Conservation (phyloP, 2,888 invertebrate genomes). For the Euzetes globulus region DNA sequence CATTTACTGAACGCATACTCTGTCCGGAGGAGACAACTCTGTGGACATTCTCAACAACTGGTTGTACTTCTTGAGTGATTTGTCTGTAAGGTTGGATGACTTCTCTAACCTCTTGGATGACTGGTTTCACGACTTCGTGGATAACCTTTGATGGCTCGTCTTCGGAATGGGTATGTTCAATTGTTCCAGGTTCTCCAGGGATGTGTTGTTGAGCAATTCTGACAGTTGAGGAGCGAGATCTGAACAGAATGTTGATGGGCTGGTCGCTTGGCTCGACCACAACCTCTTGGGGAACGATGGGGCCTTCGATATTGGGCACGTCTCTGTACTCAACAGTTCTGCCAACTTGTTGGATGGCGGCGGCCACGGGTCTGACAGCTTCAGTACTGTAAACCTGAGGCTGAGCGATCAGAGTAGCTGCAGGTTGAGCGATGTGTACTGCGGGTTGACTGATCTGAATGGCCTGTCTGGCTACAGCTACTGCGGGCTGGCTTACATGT, state of each 20-base stretch:
- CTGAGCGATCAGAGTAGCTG: background rate
- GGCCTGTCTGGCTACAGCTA: background rate
- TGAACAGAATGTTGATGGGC: constrained; percentile 33
- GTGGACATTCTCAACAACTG: constrained; percentile 26
- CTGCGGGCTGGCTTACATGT: background rate
- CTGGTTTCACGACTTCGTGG: constrained; percentile 30
- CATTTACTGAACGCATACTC: constrained; percentile 13
- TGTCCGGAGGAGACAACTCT: constrained; percentile 26
- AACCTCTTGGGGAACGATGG: constrained; percentile 24
- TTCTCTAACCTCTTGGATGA: constrained; percentile 30
- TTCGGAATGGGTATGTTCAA: background rate
- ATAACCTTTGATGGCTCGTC: constrained; percentile 30
- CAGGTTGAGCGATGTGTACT: background rate
- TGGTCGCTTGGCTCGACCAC: constrained; percentile 32
- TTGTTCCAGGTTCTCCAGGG: background rate
- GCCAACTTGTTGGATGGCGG: constrained; percentile 32
- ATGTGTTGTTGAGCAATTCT: constrained; percentile 23
- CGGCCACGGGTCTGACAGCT: background rate
- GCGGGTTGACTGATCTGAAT: no score
- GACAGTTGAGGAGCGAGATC: constrained; percentile 15
- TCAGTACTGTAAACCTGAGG: background rate
- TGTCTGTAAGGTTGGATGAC: constrained; percentile 23
- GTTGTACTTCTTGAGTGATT: constrained; percentile 6
- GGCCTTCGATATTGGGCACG: background rate
- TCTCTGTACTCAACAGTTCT: constrained; percentile 24